phyloP scores from a whole-genome alignment of 2,113 vertebrate genomes.

The Dermatemys mawii region DNA sequence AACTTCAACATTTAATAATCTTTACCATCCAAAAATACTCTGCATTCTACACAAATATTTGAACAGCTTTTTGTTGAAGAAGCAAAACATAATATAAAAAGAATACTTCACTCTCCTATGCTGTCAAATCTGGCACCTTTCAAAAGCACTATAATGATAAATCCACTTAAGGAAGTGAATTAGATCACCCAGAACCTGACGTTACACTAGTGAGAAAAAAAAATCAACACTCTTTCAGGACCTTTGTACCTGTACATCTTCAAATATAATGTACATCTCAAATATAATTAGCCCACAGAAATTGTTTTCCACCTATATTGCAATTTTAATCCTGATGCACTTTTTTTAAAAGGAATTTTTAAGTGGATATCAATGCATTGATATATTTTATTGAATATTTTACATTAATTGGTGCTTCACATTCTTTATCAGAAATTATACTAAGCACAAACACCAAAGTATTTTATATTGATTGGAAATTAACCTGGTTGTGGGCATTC shows the following conservation, averaged over 20 bases:
- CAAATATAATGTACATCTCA: constrained; percentile 48
- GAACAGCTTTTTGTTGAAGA: constrained; percentile 64
- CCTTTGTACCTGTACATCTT: constrained; percentile 40
- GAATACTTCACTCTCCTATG: constrained; percentile 42
- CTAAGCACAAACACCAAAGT: constrained; percentile 9
- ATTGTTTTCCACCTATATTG: constrained; percentile 18
- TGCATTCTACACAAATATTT: constrained; percentile 71
- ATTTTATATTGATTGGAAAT: background rate
- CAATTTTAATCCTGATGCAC: constrained; percentile 20
- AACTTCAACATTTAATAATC: constrained; percentile 68
- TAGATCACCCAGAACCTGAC: constrained; percentile 56
- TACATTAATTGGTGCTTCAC: background rate
- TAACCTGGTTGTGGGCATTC: background rate
- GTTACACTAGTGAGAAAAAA: constrained; percentile 9
- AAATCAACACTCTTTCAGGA: constrained; percentile 55
- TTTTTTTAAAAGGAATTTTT: constrained; percentile 28
- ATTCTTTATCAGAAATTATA: background rate
- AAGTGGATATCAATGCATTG: constrained; percentile 15
- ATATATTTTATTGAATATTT: constrained; percentile 30
- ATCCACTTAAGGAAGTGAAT: constrained; percentile 57
- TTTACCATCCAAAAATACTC: constrained; percentile 66
- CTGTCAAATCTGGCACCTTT: constrained; percentile 64
- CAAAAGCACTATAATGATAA: constrained; percentile 49
- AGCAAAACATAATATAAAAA: constrained; percentile 67
- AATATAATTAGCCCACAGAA: constrained; percentile 43